Conservation (phyloP, 2,113 vertebrate genomes). For the Erythrocebus patas region DNA sequence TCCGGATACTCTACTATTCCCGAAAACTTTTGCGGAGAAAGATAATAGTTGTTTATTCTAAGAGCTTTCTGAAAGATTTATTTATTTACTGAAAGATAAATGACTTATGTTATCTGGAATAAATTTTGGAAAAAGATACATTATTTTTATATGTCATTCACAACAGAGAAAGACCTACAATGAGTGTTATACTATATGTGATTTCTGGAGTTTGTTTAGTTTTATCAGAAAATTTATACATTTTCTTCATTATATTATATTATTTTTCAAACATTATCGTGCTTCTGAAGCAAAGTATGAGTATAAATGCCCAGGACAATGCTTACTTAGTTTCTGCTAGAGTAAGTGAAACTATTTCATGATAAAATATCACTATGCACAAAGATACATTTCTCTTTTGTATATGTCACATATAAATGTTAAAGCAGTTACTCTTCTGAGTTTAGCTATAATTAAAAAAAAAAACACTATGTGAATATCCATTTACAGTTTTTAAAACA, state of each 20-base stretch:
- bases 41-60: neutral
- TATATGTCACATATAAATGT: conserved; percentile 23
- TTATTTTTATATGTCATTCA: neutral
- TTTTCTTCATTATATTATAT: neutral
- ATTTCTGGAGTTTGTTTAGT: neutral
- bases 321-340: neutral
- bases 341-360: conserved; percentile 23
- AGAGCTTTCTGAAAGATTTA: neutral
- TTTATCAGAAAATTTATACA: neutral
- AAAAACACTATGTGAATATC: neutral
- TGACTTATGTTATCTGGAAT: neutral
- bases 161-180: neutral
- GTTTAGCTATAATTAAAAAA: conserved; percentile 16
- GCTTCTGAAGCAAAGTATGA: conserved; percentile 3
- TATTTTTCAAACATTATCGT: conserved; percentile 17
- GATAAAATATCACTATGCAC: conserved; percentile 15
- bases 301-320: neutral
- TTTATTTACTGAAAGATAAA: neutral
- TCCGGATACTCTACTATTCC: neutral
- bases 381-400: conserved; percentile 29
- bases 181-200: neutral
- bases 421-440: conserved; percentile 43
- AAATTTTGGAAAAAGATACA: neutral
- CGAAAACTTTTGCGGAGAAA: neutral
- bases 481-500: neutral